Percentiles rank a stretch among this genome's conserved stretches.
These are phyloP conservation scores for Amblyjoppa proteus DNA, from an alignment of 2,888 invertebrate species.

Conservation along the genomic window DNA sequence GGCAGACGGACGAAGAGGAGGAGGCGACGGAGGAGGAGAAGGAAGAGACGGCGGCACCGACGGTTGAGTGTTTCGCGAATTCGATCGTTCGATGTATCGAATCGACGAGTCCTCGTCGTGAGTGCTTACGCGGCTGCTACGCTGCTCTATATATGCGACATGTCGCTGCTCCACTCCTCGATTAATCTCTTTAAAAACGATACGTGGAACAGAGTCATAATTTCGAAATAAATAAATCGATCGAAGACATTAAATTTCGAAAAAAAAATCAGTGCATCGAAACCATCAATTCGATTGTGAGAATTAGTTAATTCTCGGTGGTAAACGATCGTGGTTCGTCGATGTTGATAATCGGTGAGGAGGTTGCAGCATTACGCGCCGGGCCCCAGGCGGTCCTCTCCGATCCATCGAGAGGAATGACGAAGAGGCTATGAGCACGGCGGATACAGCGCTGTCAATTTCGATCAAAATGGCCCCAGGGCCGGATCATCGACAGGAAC, in stretches of 20 bases:
- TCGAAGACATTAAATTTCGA: not conserved
- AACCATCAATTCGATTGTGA: not conserved
- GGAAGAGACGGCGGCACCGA: not conserved
- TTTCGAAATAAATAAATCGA: slow-evolving; percentile 11
- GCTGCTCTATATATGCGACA: slow-evolving; percentile 29
- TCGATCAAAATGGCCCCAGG: slow-evolving; percentile 91
- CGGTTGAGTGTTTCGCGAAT: slow-evolving; percentile 35
- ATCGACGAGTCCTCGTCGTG: slow-evolving; percentile 36
- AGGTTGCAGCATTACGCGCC: slow-evolving; percentile 9
- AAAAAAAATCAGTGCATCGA: not conserved
- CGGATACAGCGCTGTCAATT: slow-evolving; percentile 77
- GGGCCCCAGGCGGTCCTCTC: slow-evolving; percentile 44
- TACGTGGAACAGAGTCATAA: slow-evolving; percentile 26
- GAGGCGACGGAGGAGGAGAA: not conserved
- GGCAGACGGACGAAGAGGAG: not conserved
- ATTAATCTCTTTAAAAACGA: slow-evolving; percentile 27
- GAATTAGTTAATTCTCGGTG: slow-evolving; percentile 13
- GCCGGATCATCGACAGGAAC: slow-evolving; percentile 91
- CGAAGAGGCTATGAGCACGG: slow-evolving; percentile 69
- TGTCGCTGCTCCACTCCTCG: slow-evolving; percentile 16
- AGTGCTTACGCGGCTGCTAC: slow-evolving; percentile 42
- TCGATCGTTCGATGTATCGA: slow-evolving; percentile 53
- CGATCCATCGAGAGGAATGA: slow-evolving; percentile 47
- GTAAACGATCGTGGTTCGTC: slow-evolving; percentile 14
- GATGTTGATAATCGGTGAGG: slow-evolving; percentile 50